These are phyloP conservation scores for Caenorhabditis latens DNA, from an alignment of 1,140 invertebrate species.

Conservation along the genomic window DNA sequence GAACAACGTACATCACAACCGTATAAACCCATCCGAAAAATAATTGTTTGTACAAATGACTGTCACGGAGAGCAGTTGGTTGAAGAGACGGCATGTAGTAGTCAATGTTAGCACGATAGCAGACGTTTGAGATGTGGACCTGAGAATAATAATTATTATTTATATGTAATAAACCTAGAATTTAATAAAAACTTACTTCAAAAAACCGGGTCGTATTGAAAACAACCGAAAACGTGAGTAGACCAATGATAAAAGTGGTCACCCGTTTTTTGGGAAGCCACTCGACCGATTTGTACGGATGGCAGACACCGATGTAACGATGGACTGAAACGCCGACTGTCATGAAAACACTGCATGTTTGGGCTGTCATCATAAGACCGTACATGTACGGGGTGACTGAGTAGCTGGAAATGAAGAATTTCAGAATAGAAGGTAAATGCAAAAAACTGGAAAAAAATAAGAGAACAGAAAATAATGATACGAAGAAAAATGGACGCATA, in stretches of 20 bases:
- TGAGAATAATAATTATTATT: neutral
- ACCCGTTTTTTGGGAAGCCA: slow-evolving; percentile 60
- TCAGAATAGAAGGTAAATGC: neutral
- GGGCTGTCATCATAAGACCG: slow-evolving; percentile 66
- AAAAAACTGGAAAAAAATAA: neutral
- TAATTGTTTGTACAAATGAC: slow-evolving; percentile 58
- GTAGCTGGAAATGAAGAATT: slow-evolving; percentile 63
- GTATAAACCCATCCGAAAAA: slow-evolving; percentile 70
- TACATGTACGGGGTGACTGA: slow-evolving; percentile 68
- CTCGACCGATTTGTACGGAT: slow-evolving; percentile 67
- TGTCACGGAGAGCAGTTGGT: slow-evolving; percentile 49
- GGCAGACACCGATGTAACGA: slow-evolving; percentile 68
- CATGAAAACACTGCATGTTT: slow-evolving; percentile 69
- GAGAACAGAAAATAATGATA: too few species aligned
- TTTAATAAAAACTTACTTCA: slow-evolving; percentile 58
- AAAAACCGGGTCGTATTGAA: slow-evolving; percentile 70
- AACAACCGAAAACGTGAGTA: slow-evolving; percentile 63
- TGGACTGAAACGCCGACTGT: slow-evolving; percentile 66
- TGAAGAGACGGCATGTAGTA: slow-evolving; percentile 63
- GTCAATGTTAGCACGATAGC: slow-evolving; percentile 66
- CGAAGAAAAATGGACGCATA: too few species aligned
- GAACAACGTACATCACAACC: slow-evolving; percentile 68
- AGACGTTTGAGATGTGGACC: slow-evolving; percentile 64
- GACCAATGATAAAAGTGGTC: slow-evolving; percentile 55
- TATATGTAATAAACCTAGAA: too few species aligned